Conservation (phyloP, 2,888 invertebrate species). For the Nomada goodeniana region DNA sequence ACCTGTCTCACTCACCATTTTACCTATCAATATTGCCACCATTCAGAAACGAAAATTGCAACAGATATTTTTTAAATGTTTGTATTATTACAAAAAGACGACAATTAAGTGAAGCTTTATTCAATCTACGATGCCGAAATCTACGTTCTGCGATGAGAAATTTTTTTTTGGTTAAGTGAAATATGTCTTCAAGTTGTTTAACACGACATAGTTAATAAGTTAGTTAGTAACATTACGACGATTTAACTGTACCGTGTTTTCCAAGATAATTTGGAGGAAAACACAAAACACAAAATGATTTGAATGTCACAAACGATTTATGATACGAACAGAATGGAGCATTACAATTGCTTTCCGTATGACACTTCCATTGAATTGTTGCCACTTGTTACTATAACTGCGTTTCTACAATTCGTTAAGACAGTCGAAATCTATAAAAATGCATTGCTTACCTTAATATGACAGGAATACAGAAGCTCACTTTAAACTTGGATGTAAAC, state of each 20-base stretch:
- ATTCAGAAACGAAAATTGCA: slow-evolving; percentile 69
- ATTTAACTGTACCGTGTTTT: background rate
- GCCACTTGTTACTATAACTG: slow-evolving; percentile 6
- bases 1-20: slow-evolving; percentile 78
- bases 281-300: slow-evolving; percentile 37
- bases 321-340: slow-evolving; percentile 44
- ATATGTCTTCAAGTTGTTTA: background rate
- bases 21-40: slow-evolving; percentile 79
- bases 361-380: slow-evolving; percentile 24
- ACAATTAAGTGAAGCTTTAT: slow-evolving; percentile 7
- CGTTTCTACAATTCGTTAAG: slow-evolving; percentile 7
- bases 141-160: background rate
- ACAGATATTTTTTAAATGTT: slow-evolving; percentile 50
- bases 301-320: slow-evolving; percentile 66
- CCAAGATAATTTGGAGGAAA: slow-evolving; percentile 19
- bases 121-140: background rate
- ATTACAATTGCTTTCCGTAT: slow-evolving; percentile 22
- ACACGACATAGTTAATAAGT: background rate
- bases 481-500: slow-evolving; percentile 91
- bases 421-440: slow-evolving; percentile 29
- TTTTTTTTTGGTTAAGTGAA: slow-evolving; percentile 66
- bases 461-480: slow-evolving; percentile 88
- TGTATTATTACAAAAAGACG: slow-evolving; percentile 19
- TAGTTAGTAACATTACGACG: background rate
- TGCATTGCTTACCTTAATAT: slow-evolving; percentile 85